phyloP scores from a whole-genome alignment of 2,797 vertebrate genomes.

The Tadarida brasiliensis region DNA sequence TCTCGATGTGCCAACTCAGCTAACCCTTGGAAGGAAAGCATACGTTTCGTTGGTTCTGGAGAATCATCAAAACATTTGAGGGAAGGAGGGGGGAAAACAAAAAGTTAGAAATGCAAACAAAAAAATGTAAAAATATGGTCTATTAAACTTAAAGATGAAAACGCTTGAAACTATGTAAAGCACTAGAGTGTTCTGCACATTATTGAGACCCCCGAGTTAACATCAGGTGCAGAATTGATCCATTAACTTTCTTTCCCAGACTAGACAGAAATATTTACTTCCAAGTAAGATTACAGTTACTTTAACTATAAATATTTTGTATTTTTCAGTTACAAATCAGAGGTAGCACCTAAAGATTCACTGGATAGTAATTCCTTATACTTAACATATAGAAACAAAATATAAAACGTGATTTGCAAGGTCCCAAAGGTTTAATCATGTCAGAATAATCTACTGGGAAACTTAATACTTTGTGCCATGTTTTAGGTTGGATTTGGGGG shows the following conservation, averaged over 20 bases:
- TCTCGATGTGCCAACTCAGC: slow-evolving; percentile 99
- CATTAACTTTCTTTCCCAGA: slow-evolving; percentile 34
- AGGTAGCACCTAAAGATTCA: slow-evolving; percentile 56
- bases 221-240: slow-evolving; percentile 53
- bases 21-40: slow-evolving; percentile 99
- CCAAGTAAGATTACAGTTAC: slow-evolving; percentile 50
- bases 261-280: slow-evolving; percentile 1
- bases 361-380: slow-evolving; percentile 50
- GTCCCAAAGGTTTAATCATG: slow-evolving; percentile 41
- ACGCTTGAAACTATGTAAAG: slow-evolving; percentile 82
- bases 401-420: slow-evolving; percentile 47
- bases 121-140: slow-evolving; percentile 87
- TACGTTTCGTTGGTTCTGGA: slow-evolving; percentile 99
- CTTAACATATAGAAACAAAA: slow-evolving; percentile 64
- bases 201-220: slow-evolving; percentile 54
- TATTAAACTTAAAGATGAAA: slow-evolving; percentile 85
- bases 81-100: slow-evolving; percentile 94
- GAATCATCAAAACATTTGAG: slow-evolving; percentile 97
- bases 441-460: slow-evolving; percentile 62
- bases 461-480: slow-evolving; percentile 25
- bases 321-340: slow-evolving; percentile 56
- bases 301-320: slow-evolving; percentile 31
- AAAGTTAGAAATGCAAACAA: slow-evolving; percentile 97
- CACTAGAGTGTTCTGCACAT: slow-evolving; percentile 50
- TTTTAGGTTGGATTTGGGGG: not conserved